A percentile compares a stretch with the other conserved stretches of the same genome.
These are phyloP conservation scores for Ceraclea dissimilis DNA, from an alignment of 2,888 invertebrate species.

Conservation along the genomic window DNA sequence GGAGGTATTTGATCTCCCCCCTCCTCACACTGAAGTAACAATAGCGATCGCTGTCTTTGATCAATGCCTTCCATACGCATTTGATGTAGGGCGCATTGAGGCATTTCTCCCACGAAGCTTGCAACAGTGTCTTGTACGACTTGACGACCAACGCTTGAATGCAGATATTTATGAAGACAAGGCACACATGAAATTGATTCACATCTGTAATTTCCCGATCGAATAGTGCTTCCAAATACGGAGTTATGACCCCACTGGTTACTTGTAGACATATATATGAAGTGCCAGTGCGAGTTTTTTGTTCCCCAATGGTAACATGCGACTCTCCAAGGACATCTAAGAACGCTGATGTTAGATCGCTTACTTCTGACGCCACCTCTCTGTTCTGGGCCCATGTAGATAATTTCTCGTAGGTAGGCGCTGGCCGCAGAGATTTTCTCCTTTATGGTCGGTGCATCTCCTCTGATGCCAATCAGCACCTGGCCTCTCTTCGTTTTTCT, in stretches of 20 bases:
- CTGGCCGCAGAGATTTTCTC: not conserved
- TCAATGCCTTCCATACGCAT: constrained; percentile 13
- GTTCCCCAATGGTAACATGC: constrained; percentile 12
- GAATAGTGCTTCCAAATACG: constrained; percentile 13
- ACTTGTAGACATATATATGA: constrained; percentile 11
- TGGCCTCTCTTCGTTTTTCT: not conserved
- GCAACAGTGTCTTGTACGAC: constrained; percentile 3
- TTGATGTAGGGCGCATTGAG: constrained; percentile 14
- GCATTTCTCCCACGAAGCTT: constrained; percentile 14
- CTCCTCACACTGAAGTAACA: constrained; percentile 1
- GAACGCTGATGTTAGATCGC: not conserved
- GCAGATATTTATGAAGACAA: constrained; percentile 12
- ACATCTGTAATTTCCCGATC: not conserved
- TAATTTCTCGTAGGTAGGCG: not conserved
- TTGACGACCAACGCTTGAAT: constrained; percentile 7
- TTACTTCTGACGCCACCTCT: not conserved
- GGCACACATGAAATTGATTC: constrained; percentile 6
- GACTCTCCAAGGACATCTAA: constrained; percentile 10
- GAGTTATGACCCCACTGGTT: constrained; percentile 12
- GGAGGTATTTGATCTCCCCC: constrained; percentile 8
- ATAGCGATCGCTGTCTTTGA: too few relatives aligned
- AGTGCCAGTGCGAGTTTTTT: constrained; percentile 15
- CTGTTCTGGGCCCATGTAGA: not conserved
- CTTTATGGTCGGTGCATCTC: not conserved
- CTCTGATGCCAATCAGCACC: not conserved